phyloP scores from a whole-genome alignment of 2,113 vertebrate species.

The Gymnorhina tibicen region DNA sequence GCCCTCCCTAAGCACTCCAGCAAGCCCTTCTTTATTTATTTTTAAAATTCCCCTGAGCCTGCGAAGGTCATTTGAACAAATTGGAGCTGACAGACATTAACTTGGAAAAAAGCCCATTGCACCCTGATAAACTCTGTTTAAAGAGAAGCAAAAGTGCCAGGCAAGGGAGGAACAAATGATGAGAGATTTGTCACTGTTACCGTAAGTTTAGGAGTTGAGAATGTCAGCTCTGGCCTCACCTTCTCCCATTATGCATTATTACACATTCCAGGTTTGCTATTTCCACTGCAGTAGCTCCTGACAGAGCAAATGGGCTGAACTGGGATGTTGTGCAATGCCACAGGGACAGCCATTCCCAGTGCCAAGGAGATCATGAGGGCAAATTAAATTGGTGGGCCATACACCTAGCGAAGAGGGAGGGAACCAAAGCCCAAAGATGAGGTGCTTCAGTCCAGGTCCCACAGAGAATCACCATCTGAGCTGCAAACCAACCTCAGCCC shows the following conservation, averaged over 20 bases:
- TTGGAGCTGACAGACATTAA: conserved; percentile 87
- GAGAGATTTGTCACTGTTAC: conserved; percentile 52
- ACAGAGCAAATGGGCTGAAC: background rate
- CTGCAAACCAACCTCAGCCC: background rate
- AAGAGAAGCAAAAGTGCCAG: conserved; percentile 51
- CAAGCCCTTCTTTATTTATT: conserved; percentile 74
- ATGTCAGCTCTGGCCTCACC: background rate
- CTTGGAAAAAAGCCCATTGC: conserved; percentile 82
- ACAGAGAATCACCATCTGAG: background rate
- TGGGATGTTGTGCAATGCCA: background rate
- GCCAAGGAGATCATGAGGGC: background rate
- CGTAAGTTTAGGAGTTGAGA: background rate
- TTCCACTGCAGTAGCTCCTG: background rate
- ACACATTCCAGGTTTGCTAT: background rate
- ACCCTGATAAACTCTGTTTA: conserved; percentile 53
- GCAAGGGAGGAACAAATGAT: conserved; percentile 27
- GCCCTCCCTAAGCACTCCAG: conserved; percentile 59
- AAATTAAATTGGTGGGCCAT: background rate
- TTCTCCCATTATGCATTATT: background rate
- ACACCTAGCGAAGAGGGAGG: background rate
- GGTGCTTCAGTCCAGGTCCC: background rate
- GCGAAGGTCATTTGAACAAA: conserved; percentile 74
- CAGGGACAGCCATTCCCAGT: background rate
- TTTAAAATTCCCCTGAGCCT: conserved; percentile 71
- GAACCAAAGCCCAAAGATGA: background rate